Base-by-base conservation (phyloP, 1,140 invertebrate species). In the Callitettix versicolor region DNA sequence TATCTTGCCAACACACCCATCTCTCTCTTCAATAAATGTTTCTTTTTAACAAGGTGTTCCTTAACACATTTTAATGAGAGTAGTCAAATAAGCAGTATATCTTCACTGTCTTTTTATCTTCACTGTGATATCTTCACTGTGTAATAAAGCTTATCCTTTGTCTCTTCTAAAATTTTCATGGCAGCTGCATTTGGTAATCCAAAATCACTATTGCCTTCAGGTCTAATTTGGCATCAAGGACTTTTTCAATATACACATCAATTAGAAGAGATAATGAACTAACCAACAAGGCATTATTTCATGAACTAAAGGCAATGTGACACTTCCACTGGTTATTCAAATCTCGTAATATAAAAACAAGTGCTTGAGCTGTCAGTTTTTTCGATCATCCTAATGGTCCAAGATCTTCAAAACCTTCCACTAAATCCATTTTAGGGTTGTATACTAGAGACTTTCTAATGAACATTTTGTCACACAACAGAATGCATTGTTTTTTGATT, bases 381-480 rank as follows among this genome's bases (percentile, higher is more conserved):
- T 64, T 53, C 17, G 34, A 47, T 9, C 43, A 36, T 15, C 48
- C 14, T n/a, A 53, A 26, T 53, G 33, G 22, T 21, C 62, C 63
- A 44, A 62, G 55, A 53, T 62, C 59, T 3, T 61, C 59, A 61
- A 62, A 66, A 1, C 65, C 67, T 22, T 30, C 36, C n/a, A 69
- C 60, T 7, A 15, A 17, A 54, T 68, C 65, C 22, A 42, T 57
- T 38, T 51, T 43, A 43, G 38, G 40, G 22, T 60, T 64, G 22
- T 64, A 70, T 15, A 59, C 40, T 22, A 69, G 57, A 36, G 56
- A 56, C 15, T 59, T 59, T 26, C 59, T 58, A 11, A 70, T 55
- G 15, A 62, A 47, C 30, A 69, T 63, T 62, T 71, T 67, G 54
- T 71, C 68, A 54, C 68, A 67, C 20, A 68, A 34, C 17, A 71